Conservation (phyloP, 2,113 vertebrate species). For the Chaetura pelagica region DNA sequence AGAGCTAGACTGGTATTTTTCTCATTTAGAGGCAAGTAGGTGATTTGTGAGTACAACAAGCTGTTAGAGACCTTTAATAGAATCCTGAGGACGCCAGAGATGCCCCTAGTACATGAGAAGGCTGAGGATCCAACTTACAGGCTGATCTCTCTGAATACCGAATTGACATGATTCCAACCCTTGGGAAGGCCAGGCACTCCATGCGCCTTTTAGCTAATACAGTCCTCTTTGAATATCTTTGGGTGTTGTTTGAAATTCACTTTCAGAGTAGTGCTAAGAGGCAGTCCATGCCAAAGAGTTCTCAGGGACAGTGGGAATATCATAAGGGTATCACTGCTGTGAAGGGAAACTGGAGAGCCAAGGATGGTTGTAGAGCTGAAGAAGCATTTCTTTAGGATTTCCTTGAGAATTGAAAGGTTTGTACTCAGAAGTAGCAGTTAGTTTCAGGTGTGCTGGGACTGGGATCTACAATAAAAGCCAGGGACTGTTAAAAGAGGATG, state of each 20-base stretch:
- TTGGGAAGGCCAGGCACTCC: not conserved
- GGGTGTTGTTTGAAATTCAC: not conserved
- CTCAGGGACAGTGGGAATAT: not conserved
- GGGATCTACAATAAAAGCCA: not conserved
- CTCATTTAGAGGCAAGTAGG: not conserved
- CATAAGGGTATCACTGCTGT: not conserved
- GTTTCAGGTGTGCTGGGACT: not conserved
- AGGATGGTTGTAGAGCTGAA: not conserved
- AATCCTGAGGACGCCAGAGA: not conserved
- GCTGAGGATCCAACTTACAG: not conserved
- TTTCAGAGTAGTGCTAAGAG: not conserved
- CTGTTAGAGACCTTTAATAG: not conserved
- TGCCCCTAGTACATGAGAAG: not conserved
- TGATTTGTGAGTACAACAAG: not conserved
- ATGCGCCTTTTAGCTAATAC: not conserved
- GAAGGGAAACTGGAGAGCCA: not conserved
- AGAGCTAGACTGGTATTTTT: not conserved
- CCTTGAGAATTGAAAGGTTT: not conserved
- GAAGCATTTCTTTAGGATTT: not conserved
- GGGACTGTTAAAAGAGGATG: not conserved
- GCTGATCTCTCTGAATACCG: not conserved
- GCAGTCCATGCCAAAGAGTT: not conserved
- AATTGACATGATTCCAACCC: not conserved
- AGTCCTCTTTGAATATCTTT: not conserved
- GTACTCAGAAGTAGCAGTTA: not conserved